Evolutionary conservation across 2,888 invertebrate genomes (phyloP).

Genomic region (Gari tellinella): DNA sequence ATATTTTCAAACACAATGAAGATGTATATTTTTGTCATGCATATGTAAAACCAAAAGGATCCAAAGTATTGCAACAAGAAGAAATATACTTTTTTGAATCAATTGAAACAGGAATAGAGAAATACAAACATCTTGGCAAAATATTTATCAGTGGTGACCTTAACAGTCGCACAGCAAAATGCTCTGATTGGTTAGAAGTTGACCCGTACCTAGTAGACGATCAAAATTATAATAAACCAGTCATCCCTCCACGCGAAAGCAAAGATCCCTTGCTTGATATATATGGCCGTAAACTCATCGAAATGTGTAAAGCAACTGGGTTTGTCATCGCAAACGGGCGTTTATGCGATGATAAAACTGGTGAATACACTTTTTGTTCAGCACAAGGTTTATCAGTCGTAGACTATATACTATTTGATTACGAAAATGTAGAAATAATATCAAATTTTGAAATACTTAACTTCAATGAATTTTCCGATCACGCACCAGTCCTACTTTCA

Average conservation of each 20-base stretch:
- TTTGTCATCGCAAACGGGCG: constrained; percentile 12
- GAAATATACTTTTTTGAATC: constrained; percentile 16
- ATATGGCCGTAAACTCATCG: constrained; percentile 5
- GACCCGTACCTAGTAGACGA: neutral
- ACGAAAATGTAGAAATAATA: too few species aligned
- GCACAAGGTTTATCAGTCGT: too few species aligned
- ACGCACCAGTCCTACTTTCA: too few species aligned
- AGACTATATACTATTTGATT: too few species aligned
- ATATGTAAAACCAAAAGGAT: constrained; percentile 8
- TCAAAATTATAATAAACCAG: neutral
- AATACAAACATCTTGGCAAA: constrained; percentile 11
- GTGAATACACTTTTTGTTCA: too few species aligned
- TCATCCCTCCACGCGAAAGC: neutral
- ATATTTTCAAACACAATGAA: neutral
- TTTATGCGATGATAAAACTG: neutral
- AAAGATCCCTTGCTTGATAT: constrained; percentile 17
- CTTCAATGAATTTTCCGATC: too few species aligned
- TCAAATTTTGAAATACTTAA: too few species aligned
- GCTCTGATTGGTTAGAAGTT: neutral
- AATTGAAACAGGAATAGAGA: constrained; percentile 19
- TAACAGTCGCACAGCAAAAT: constrained; percentile 5
- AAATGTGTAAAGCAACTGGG: constrained; percentile 16
- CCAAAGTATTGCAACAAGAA: neutral
- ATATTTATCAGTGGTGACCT: constrained; percentile 5
- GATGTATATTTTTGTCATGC: constrained; percentile 15